Percentiles rank a stretch among this genome's conserved stretches.
Evolutionary conservation across 1,140 invertebrate genomes (phyloP).

Genomic region (Drosophila punjabiensis): DNA sequence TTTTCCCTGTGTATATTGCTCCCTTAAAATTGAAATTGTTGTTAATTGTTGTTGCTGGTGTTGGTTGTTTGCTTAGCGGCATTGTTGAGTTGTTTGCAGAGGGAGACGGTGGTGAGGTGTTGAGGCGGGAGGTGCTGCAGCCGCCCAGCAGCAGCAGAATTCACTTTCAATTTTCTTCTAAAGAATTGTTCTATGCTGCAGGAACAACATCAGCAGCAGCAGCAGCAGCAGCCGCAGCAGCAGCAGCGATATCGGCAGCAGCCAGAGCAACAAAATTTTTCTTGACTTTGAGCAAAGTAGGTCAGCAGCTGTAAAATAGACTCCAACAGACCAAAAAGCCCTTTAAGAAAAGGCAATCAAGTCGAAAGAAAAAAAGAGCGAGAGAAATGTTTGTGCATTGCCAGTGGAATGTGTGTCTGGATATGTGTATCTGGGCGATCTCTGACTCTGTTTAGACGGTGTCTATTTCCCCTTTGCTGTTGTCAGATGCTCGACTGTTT

Average conservation of each 20-base stretch:
- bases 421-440: slow-evolving; percentile 44
- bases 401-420: slow-evolving; percentile 45
- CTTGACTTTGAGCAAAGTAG: slow-evolving; percentile 79
- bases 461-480: slow-evolving; percentile 53
- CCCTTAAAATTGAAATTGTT: slow-evolving; percentile 78
- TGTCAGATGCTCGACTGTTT: slow-evolving; percentile 20
- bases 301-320: slow-evolving; percentile 82
- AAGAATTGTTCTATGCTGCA: slow-evolving; percentile 62
- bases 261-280: slow-evolving; percentile 45
- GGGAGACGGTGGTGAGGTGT: not conserved
- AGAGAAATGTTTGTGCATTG: slow-evolving; percentile 57
- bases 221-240: slow-evolving; percentile 21
- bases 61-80: slow-evolving; percentile 70
- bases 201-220: slow-evolving; percentile 15
- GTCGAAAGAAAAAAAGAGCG: slow-evolving; percentile 32
- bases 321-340: slow-evolving; percentile 43
- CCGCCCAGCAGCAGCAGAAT: slow-evolving; percentile 69
- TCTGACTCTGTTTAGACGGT: slow-evolving; percentile 54
- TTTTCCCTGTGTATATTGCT: slow-evolving; percentile 29
- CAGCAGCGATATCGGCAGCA: slow-evolving; percentile 8
- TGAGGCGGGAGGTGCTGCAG: slow-evolving; percentile 45
- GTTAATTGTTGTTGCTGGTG: slow-evolving; percentile 64
- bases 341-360: slow-evolving; percentile 54
- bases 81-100: slow-evolving; percentile 75
- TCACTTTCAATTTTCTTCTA: slow-evolving; percentile 71